A percentile compares a stretch with the other conserved stretches of the same genome.
These are phyloP conservation scores for Cherax destructor DNA, from an alignment of 1,140 invertebrate genomes.

Conservation along the genomic window DNA sequence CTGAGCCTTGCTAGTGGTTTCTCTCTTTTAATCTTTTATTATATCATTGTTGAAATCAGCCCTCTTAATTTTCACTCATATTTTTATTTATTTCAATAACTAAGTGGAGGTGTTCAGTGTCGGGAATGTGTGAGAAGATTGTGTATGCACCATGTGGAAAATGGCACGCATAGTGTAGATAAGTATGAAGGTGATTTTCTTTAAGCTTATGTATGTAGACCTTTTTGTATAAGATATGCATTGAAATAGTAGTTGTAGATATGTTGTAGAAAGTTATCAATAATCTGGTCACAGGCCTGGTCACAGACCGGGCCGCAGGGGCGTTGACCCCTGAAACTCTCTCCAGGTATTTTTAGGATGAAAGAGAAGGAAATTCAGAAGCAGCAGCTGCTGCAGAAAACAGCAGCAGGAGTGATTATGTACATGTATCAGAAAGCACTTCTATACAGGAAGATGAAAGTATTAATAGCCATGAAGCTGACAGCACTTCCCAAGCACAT, in stretches of 20 bases:
- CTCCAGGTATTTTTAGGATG: constrained; percentile 15
- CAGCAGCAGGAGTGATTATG: neutral
- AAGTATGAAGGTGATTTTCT: too few relatives aligned
- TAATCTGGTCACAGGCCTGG: too few relatives aligned
- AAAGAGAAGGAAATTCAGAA: constrained; percentile 37
- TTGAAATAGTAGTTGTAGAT: neutral
- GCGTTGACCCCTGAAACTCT: too few relatives aligned
- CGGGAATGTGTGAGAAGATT: too few relatives aligned
- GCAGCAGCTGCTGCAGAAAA: constrained; percentile 38
- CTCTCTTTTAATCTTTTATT: too few relatives aligned
- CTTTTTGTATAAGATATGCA: neutral
- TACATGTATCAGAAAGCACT: neutral
- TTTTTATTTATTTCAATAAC: too few relatives aligned
- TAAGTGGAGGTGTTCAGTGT: too few relatives aligned
- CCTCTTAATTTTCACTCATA: neutral
- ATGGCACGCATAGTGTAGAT: too few relatives aligned
- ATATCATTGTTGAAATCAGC: too few relatives aligned
- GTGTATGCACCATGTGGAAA: too few relatives aligned
- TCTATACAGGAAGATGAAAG: constrained; percentile 3
- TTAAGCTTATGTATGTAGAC: neutral
- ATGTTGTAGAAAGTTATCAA: neutral
- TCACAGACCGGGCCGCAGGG: too few relatives aligned
- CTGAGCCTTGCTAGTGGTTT: too few relatives aligned
- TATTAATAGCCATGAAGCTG: constrained; percentile 46
- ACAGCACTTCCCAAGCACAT: constrained; percentile 48